Conservation (phyloP, 2,888 invertebrate genomes). For the Drosophila diplacantha region DNA sequence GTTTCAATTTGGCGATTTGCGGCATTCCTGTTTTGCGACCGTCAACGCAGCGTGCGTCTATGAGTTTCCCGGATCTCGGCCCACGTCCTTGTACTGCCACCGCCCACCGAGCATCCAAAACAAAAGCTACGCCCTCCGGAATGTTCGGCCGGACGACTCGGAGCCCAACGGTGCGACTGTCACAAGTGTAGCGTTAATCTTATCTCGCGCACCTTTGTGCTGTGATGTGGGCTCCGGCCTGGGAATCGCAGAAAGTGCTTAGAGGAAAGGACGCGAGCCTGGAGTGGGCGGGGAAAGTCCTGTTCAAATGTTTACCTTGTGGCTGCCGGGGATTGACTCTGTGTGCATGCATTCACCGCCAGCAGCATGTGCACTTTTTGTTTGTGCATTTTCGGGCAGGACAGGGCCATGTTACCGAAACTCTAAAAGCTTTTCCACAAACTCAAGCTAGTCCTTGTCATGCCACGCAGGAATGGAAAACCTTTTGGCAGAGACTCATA, state of each 20-base stretch:
- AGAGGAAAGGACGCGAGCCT: background rate
- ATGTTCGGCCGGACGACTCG: conserved; percentile 1
- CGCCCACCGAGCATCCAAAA: conserved; percentile 23
- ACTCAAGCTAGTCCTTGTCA: conserved; percentile 20
- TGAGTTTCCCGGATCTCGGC: conserved; percentile 1
- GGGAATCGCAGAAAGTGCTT: conserved; percentile 18
- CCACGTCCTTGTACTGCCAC: conserved; percentile 4
- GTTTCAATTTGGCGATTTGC: conserved; percentile 57
- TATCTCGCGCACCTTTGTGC: conserved; percentile 45
- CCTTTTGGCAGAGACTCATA: conserved; percentile 27
- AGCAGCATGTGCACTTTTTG: conserved; percentile 39
- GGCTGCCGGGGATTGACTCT: conserved; percentile 41
- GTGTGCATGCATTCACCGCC: conserved; percentile 39
- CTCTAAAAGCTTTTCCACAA: conserved; percentile 46
- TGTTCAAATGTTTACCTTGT: conserved; percentile 52
- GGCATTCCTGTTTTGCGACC: conserved; percentile 39
- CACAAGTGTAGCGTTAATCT: conserved; percentile 55
- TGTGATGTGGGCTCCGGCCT: conserved; percentile 11
- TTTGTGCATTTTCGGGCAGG: conserved; percentile 33
- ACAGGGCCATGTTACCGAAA: conserved; percentile 11
- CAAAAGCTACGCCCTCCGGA: conserved; percentile 13
- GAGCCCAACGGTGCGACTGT: conserved; percentile 13
- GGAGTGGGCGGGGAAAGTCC: conserved; percentile 9
- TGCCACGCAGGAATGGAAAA: background rate
- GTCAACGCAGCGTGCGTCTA: conserved; percentile 16